phyloP scores from a whole-genome alignment of 2,113 vertebrate species.

The Dendropsophus ebraccatus region DNA sequence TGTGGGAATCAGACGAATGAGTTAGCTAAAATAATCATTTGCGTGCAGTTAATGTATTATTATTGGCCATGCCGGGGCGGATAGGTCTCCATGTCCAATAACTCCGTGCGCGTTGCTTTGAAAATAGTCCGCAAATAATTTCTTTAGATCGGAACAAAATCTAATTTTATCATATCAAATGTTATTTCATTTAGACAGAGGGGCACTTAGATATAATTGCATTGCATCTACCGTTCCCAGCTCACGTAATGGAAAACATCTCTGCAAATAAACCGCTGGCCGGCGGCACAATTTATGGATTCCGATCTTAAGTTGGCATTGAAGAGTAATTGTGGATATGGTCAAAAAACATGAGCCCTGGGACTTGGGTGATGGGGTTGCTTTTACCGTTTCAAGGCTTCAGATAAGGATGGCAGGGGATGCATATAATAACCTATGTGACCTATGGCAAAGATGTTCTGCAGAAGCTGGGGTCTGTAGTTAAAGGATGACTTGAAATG shows the following conservation, averaged over 20 bases:
- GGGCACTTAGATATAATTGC: constrained; percentile 13
- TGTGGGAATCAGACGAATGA: not conserved
- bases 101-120: not conserved
- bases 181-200: constrained; percentile 28
- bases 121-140: not conserved
- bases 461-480: not conserved
- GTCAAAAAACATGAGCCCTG: not conserved
- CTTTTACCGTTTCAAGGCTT: not conserved
- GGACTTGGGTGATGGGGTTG: not conserved
- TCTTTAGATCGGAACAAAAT: not conserved
- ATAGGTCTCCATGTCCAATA: not conserved
- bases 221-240: not conserved
- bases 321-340: not conserved
- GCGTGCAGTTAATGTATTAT: not conserved
- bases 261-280: not conserved
- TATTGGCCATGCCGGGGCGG: not conserved
- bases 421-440: no score
- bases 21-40: constrained; percentile 11
- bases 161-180: constrained; percentile 27
- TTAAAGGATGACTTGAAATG: not conserved
- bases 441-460: not conserved
- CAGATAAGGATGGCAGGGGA: not conserved
- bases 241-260: constrained; percentile 21
- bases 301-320: not conserved
- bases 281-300: not conserved